phyloP scores from a whole-genome alignment of 2,888 invertebrate species.

The Eilema caniola region DNA sequence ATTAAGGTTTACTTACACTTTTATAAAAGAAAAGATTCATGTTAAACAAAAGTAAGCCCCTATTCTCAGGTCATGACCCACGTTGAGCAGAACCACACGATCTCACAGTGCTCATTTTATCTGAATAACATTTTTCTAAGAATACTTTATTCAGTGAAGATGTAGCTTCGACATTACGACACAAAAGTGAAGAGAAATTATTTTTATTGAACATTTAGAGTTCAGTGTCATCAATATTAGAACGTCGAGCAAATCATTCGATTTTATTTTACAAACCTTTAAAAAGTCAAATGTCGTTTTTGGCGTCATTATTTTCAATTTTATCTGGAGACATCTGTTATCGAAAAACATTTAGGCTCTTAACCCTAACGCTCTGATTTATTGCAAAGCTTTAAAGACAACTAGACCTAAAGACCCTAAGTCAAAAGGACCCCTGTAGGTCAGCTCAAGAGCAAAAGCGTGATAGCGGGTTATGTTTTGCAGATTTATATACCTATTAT shows the following conservation, averaged over 20 bases:
- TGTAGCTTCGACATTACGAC: neutral
- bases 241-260: neutral
- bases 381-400: constrained; percentile 29
- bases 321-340: constrained; percentile 22
- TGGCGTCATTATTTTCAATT: constrained; percentile 29
- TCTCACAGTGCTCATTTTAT: too few relatives aligned
- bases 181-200: neutral
- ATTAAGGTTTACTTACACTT: too few relatives aligned
- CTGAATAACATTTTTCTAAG: neutral
- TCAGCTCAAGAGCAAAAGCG: constrained; percentile 4
- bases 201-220: neutral
- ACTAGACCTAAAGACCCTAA: constrained; percentile 24
- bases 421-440: constrained; percentile 16
- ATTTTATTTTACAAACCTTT: neutral
- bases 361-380: constrained; percentile 29
- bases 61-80: neutral
- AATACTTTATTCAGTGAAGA: neutral
- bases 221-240: neutral
- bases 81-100: neutral
- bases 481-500: neutral
- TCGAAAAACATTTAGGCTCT: constrained; percentile 28
- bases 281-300: neutral
- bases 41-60: neutral
- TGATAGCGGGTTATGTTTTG: neutral
- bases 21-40: neutral